Base-by-base conservation (phyloP, 2,888 invertebrate species). In the Drosophila maculinotata region DNA sequence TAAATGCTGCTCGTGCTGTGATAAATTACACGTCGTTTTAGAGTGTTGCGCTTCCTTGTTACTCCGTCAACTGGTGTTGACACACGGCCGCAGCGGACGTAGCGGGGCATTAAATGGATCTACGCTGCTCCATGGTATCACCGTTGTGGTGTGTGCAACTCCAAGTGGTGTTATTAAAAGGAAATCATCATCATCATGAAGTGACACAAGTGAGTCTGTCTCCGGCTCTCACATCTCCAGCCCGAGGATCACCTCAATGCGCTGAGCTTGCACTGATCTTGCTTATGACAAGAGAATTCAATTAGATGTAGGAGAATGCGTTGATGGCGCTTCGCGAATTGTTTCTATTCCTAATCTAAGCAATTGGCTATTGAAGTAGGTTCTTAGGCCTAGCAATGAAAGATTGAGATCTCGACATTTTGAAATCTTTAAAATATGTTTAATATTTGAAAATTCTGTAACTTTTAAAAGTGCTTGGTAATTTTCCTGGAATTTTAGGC, bases 21-120 rank as follows among this genome's bases (percentile, higher is more conserved):
- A 89, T 89, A 89, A 88, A 90, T 89, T 89, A 80, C 81, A 88
- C 80, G 87, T 86, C 84, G 76, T 85, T 90, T 89, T 73, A 79
- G 80, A 81, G 88, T 88, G 88, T 90, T 90, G 86, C 87, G 89
- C 89, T 90, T 90, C 90, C 89, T 89, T 88, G 89, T 89, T 89
- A 89, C 90, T 89, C 87, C 79, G 79, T 79, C 78, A 78, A 76
- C 76, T 79, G 79, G 83, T 83, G 83, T 87, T 83, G 87, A 85
- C 87, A 85, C 20, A 79, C 64, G 74, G 69, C 65, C 53, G 36
- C 63, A 56, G 69, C 62, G 60, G 57, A 28, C 45, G 65, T 39
- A 26, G 58, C 42, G 64, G 60, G 52, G 51, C 70, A 63, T 64
- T 70, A 76, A 83, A 75, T 72, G 75, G 49, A 60, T 58, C 53